Evolutionary conservation across 2,113 vertebrate species (phyloP).

Genomic region (Ranitomeya variabilis): DNA sequence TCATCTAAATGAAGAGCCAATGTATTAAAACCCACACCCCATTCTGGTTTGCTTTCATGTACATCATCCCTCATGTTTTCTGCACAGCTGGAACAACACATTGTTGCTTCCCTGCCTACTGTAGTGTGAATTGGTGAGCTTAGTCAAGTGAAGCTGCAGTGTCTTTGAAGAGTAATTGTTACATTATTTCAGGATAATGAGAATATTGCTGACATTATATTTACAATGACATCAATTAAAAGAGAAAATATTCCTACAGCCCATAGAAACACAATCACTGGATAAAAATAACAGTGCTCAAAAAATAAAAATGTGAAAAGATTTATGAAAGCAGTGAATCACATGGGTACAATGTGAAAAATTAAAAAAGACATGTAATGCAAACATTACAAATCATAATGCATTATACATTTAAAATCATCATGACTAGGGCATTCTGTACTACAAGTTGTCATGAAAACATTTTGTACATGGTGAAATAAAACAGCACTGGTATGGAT

Average conservation of each 20-base stretch:
- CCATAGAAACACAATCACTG: background rate
- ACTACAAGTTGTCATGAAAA: background rate
- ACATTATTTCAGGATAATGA: slow-evolving; percentile 25
- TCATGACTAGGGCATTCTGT: background rate
- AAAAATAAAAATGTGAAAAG: background rate
- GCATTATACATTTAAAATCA: no score
- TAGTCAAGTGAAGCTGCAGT: background rate
- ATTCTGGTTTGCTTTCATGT: slow-evolving; percentile 6
- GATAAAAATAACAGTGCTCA: background rate
- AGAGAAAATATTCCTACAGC: background rate
- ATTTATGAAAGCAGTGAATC: background rate
- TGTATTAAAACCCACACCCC: background rate
- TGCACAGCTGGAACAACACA: slow-evolving; percentile 46
- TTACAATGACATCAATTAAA: background rate
- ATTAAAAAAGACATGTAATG: background rate
- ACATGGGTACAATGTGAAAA: background rate
- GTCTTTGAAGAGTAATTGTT: slow-evolving; percentile 18
- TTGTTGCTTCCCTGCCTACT: slow-evolving; percentile 1
- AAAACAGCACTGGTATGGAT: no score
- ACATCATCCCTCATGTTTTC: slow-evolving; percentile 22
- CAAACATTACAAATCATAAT: background rate
- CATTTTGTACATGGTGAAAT: background rate
- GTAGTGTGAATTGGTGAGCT: slow-evolving; percentile 34
- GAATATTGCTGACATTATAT: slow-evolving; percentile 4
- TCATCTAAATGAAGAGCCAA: slow-evolving; percentile 20